Evolutionary conservation across 2,113 vertebrate genomes (phyloP).

Genomic region (Barnardius zonarius): DNA sequence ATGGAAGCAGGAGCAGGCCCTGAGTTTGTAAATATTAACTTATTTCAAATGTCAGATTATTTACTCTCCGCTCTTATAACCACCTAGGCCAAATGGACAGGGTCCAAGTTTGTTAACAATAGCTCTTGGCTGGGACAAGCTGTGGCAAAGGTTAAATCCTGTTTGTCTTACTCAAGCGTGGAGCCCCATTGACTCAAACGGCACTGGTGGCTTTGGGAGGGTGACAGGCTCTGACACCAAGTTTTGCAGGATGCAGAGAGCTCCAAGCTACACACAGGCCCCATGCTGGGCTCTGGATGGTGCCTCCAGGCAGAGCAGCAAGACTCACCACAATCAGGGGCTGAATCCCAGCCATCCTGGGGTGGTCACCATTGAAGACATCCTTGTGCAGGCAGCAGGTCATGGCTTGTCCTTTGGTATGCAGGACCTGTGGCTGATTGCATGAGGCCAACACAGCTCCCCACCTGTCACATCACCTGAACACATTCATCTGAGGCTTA

Average conservation of each 20-base stretch:
- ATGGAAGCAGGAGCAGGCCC: neutral
- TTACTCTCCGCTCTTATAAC: neutral
- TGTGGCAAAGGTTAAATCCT: conserved; percentile 60
- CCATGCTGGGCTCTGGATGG: fast-evolving
- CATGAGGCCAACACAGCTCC: neutral
- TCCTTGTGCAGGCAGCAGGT: neutral
- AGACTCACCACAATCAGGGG: fast-evolving
- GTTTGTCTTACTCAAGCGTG: neutral
- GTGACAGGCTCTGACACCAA: fast-evolving
- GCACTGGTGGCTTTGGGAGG: neutral
- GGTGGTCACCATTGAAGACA: neutral
- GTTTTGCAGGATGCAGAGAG: neutral
- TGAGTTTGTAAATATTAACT: conserved; percentile 41
- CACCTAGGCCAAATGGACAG: neutral
- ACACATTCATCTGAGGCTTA: neutral
- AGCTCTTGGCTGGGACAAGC: conserved; percentile 51
- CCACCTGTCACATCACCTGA: neutral
- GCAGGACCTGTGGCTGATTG: neutral
- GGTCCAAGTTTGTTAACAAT: conserved; percentile 63
- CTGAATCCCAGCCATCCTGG: neutral
- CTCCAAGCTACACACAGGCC: fast-evolving
- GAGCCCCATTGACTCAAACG: neutral
- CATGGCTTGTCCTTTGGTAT: neutral
- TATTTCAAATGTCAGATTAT: conserved; percentile 30
- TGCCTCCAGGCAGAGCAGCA: neutral